A percentile compares a stretch with the other conserved stretches of the same genome.
phyloP scores from a whole-genome alignment of 2,797 vertebrate species.

The Cyprinella venusta region DNA sequence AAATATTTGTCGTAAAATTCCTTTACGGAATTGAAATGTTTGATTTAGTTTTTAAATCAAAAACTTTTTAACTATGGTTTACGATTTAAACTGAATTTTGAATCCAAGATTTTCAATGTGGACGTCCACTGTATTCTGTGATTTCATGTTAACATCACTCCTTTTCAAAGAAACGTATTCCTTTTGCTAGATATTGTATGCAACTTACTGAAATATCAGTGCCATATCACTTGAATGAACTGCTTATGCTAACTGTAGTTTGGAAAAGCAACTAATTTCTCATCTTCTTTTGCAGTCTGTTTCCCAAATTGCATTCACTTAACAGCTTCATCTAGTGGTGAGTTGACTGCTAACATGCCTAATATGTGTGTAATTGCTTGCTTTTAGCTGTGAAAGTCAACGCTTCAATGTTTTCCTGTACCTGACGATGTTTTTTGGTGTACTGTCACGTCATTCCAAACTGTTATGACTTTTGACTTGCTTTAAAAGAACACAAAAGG shows the following conservation, averaged over 20 bases:
- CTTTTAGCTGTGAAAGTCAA: conserved; percentile 17
- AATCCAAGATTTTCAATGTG: not conserved
- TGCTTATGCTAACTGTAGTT: conserved; percentile 39
- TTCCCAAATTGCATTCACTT: conserved; percentile 77
- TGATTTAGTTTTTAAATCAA: not conserved
- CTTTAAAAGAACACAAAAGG: not conserved
- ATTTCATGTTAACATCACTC: not conserved
- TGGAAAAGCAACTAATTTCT: conserved; percentile 63
- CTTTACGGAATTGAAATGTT: no score
- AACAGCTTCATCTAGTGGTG: conserved; percentile 80
- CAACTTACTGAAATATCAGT: not conserved
- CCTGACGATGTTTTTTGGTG: conserved; percentile 1
- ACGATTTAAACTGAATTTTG: not conserved
- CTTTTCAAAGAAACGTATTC: not conserved
- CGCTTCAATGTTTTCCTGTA: not conserved
- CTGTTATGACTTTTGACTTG: not conserved
- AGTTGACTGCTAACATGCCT: conserved; percentile 77
- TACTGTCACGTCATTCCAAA: not conserved
- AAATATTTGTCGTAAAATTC: not conserved
- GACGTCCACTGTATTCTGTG: not conserved
- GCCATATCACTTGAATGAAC: conserved; percentile 17
- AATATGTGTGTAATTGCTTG: conserved; percentile 28
- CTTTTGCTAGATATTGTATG: not conserved
- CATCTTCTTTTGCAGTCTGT: conserved; percentile 78
- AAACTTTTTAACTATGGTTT: not conserved